Percentiles rank a stretch among this genome's conserved stretches.
These are phyloP conservation scores for Drosophila setifemur DNA, from an alignment of 1,140 invertebrate species.

Conservation along the genomic window DNA sequence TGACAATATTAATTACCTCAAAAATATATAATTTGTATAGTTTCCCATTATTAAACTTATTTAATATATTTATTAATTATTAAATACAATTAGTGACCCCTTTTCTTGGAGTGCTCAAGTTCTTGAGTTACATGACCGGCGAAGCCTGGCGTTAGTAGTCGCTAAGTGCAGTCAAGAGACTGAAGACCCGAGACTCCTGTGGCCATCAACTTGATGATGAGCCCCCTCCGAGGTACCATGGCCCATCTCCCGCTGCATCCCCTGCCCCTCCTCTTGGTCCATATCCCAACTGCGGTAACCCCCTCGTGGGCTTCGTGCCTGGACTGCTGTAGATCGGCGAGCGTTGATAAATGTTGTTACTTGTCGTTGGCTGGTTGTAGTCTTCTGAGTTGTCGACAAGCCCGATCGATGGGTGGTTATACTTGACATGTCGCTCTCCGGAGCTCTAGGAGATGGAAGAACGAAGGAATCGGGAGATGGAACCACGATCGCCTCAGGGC, in stretches of 20 bases:
- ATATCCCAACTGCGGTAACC: neutral
- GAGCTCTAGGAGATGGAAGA: too few species aligned
- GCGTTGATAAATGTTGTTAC: constrained; percentile 81
- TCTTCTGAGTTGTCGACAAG: constrained; percentile 55
- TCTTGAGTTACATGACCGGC: constrained; percentile 63
- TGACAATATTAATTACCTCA: too few species aligned
- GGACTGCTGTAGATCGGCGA: constrained; percentile 68
- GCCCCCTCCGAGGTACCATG: neutral
- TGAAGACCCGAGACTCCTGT: constrained; percentile 24
- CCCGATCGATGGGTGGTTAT: constrained; percentile 78
- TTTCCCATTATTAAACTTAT: too few species aligned
- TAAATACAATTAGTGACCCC: too few species aligned
- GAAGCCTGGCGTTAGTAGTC: constrained; percentile 74
- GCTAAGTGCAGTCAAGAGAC: constrained; percentile 65
- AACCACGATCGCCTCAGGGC: constrained; percentile 20
- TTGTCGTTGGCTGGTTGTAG: constrained; percentile 69
- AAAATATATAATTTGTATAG: too few species aligned
- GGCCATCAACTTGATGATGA: constrained; percentile 63
- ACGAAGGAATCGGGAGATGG: neutral
- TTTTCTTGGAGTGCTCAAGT: constrained; percentile 23
- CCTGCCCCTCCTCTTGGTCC: too few species aligned
- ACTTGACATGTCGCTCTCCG: constrained; percentile 76
- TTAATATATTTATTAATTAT: too few species aligned
- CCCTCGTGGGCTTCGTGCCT: constrained; percentile 51
- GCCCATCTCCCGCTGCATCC: too few species aligned